These are phyloP conservation scores for Choristoneura rosaceana DNA, from an alignment of 2,888 invertebrate genomes.

Conservation along the genomic window DNA sequence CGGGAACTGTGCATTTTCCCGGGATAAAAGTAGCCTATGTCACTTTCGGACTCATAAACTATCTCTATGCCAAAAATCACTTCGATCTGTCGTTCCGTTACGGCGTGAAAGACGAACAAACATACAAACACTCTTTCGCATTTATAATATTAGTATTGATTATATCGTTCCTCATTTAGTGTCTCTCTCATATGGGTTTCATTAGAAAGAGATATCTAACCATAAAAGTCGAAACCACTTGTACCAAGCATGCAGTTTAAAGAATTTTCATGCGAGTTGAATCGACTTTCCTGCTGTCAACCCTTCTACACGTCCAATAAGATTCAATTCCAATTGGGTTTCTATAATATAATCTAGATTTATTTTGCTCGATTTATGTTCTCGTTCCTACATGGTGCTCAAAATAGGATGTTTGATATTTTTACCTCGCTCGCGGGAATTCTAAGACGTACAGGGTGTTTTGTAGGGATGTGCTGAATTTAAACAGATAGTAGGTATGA, in stretches of 20 bases:
- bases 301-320: not conserved
- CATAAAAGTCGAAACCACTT: not conserved
- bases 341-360: slow-evolving; percentile 11
- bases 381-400: slow-evolving; percentile 2
- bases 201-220: not conserved
- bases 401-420: slow-evolving; percentile 16
- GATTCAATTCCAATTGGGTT: slow-evolving; percentile 7
- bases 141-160: no score
- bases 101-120: no score
- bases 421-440: slow-evolving; percentile 1
- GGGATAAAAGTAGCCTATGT: no score
- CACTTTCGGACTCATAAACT: no score
- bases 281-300: not conserved
- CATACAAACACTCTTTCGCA: no score
- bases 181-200: not conserved
- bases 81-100: no score
- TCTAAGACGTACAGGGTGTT: not conserved
- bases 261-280: slow-evolving; percentile 16
- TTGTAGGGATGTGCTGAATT: not conserved
- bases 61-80: no score
- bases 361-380: slow-evolving; percentile 27
- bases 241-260: slow-evolving; percentile 3
- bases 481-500: not conserved
- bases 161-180: not conserved
- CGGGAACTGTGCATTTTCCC: no score